Conservation (phyloP, 2,113 vertebrate species). For the Meleagris gallopavo region DNA sequence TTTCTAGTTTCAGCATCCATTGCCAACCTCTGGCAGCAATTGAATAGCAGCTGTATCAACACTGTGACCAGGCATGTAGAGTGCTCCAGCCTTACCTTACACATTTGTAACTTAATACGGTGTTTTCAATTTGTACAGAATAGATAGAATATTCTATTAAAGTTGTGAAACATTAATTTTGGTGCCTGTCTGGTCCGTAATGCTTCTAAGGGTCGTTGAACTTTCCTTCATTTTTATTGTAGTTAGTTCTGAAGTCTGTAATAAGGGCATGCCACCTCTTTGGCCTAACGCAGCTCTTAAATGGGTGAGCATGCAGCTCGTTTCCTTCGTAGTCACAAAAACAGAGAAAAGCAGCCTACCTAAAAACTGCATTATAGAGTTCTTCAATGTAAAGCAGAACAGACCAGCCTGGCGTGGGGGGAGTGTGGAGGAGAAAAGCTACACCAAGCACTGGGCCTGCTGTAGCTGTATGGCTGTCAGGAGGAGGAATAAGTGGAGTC, state of each 20-base stretch:
- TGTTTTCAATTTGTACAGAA: constrained; percentile 98
- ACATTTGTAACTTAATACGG: constrained; percentile 92
- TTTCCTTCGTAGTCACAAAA: neutral
- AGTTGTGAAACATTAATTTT: constrained; percentile 87
- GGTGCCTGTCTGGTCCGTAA: constrained; percentile 53
- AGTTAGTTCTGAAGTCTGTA: neutral
- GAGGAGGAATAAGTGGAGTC: fast-evolving
- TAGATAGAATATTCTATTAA: constrained; percentile 98
- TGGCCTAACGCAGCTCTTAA: neutral
- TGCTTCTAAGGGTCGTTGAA: neutral
- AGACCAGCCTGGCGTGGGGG: no score
- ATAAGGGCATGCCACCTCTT: fast-evolving
- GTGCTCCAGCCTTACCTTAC: constrained; percentile 92
- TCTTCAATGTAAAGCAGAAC: neutral
- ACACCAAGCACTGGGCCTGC: fast-evolving
- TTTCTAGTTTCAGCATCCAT: constrained; percentile 63
- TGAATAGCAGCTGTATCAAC: constrained; percentile 74
- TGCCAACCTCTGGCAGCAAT: constrained; percentile 58
- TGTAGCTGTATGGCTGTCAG: fast-evolving
- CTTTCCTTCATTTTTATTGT: fast-evolving
- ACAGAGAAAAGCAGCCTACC: neutral
- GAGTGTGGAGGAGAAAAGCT: no score
- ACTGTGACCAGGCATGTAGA: constrained; percentile 82
- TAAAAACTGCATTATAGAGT: neutral
- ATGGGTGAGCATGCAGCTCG: neutral